Percentiles rank a stretch among this genome's conserved stretches.
These are phyloP conservation scores for Balearica regulorum DNA, from an alignment of 2,797 vertebrate genomes.

Conservation along the genomic window DNA sequence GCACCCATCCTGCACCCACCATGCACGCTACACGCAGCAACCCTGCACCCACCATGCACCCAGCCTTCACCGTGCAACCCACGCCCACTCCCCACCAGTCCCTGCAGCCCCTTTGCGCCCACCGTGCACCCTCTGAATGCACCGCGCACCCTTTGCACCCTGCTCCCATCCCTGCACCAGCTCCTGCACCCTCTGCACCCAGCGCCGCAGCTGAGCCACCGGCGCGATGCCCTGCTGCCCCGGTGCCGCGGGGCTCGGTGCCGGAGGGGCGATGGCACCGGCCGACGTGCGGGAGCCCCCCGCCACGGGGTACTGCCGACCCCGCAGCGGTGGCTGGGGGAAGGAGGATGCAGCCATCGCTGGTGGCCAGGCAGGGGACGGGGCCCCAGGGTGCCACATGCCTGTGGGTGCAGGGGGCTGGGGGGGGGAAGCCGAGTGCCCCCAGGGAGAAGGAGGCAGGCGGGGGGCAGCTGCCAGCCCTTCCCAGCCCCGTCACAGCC, in stretches of 20 bases:
- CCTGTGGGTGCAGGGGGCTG: accelerated
- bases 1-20: not conserved
- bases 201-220: not conserved
- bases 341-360: not conserved
- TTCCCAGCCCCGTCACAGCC: constrained; percentile 20
- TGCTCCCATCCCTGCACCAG: not conserved
- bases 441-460: not conserved
- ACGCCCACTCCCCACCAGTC: accelerated
- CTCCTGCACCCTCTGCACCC: not conserved
- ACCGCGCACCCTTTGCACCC: not conserved
- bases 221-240: not conserved
- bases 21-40: not conserved
- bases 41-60: not conserved
- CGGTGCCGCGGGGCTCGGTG: not conserved
- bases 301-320: accelerated
- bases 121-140: not conserved
- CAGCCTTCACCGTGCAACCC: not conserved
- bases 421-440: not conserved
- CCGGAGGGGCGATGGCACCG: accelerated
- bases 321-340: not conserved
- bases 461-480: not conserved
- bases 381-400: accelerated
- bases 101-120: not conserved
- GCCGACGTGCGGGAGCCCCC: accelerated
- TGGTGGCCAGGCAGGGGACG: accelerated